phyloP scores from a whole-genome alignment of 30 jellyfish, hydroid and myxozoan species.

The Aurelia coerulea region DNA sequence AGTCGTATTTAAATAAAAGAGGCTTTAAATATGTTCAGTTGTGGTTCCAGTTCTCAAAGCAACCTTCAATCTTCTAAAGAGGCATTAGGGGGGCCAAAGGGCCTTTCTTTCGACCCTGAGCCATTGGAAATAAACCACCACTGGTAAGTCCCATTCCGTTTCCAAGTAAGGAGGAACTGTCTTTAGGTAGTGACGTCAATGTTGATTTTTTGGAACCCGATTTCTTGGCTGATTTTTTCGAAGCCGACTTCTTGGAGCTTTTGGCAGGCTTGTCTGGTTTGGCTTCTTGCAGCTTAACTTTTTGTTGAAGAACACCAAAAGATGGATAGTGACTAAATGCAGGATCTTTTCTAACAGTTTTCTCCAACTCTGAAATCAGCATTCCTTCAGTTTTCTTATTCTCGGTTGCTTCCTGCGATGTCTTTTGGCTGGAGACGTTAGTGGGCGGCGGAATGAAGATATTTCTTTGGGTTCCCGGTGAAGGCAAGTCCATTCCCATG shows the following conservation, averaged over 20 bases:
- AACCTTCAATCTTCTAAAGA: no score
- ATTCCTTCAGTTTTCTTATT: neutral
- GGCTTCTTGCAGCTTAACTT: conserved; percentile 1
- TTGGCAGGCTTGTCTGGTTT: neutral
- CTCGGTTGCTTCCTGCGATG: no score
- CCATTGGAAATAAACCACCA: neutral
- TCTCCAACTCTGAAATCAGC: neutral
- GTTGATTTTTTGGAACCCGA: neutral
- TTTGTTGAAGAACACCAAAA: neutral
- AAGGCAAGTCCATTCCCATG: no score
- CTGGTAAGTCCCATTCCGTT: neutral
- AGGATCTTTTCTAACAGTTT: conserved; percentile 6
- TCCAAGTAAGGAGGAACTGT: neutral
- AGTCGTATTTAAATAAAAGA: no score
- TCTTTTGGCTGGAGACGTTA: no score
- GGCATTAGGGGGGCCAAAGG: conserved; percentile 16
- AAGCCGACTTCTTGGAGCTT: no score
- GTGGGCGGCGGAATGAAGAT: no score
- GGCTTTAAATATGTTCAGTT: no score
- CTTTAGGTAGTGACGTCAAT: conserved; percentile 9
- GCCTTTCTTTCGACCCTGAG: conserved; percentile 5
- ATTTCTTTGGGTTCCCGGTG: no score
- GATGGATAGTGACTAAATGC: conserved; percentile 9
- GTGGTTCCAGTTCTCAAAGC: no score
- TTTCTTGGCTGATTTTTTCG: no score